A percentile compares a stretch with the other conserved stretches of the same genome.
Evolutionary conservation across 2,797 vertebrate genomes (phyloP).

Genomic region (Catamblyrhynchus diadema): DNA sequence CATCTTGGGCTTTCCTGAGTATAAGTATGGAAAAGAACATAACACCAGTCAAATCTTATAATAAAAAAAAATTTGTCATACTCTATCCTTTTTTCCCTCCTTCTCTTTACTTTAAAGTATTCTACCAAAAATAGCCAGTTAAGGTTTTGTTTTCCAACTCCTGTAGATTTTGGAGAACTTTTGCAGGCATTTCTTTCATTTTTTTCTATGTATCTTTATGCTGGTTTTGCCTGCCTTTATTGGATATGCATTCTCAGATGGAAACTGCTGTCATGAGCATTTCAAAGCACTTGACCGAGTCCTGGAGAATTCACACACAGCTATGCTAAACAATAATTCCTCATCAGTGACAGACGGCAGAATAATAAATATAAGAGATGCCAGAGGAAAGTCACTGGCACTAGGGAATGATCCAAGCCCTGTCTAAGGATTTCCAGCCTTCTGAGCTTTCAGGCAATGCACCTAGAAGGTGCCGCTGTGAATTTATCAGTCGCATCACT

Average conservation of each 20-base stretch:
- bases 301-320: neutral
- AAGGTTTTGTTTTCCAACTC: neutral
- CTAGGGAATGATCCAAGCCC: neutral
- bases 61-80: neutral
- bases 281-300: constrained; percentile 1
- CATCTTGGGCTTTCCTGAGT: neutral
- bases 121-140: neutral
- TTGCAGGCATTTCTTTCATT: neutral
- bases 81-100: neutral
- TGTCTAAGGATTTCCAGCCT: constrained; percentile 9
- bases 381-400: neutral
- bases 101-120: neutral
- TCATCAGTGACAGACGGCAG: neutral
- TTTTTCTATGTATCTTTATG: neutral
- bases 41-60: neutral
- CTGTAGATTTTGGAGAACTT: neutral
- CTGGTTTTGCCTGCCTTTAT: neutral
- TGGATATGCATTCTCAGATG: neutral
- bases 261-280: neutral
- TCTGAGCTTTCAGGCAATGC: neutral
- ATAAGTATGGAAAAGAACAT: neutral
- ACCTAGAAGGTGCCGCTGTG: constrained; percentile 1
- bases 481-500: constrained; percentile 10
- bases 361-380: neutral
- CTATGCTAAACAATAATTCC: neutral